Base-by-base conservation (phyloP, 1,140 invertebrate genomes). In the Drosophila arizonae region DNA sequence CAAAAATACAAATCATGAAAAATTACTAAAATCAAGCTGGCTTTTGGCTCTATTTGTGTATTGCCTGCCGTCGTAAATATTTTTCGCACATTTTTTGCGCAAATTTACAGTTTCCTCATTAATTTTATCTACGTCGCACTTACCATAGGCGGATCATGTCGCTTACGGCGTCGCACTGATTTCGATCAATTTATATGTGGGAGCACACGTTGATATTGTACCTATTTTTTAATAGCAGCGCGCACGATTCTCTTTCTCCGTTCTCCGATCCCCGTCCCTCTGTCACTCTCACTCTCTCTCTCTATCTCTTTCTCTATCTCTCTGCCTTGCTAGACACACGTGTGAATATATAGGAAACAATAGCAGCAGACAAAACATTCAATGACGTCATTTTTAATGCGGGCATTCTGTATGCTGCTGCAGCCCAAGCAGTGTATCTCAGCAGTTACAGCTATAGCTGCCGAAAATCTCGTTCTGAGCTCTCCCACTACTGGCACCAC, bases 71-170 rank as follows among this genome's bases (percentile, higher is more conserved):
- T 36, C 57, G 57, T 73, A 69, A 56, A 73, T 73, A 26, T 46
- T 77, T 71, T 84, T 84, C 52, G 72, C 81, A 76, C 80, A 85
- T 67, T 73, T 71, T 76, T 87, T 79, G 72, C 55, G 72, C 76
- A 87, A 87, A 87, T 82, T 82, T 81, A 69, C 79, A 70, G 76
- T 61, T 87, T 87, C 82, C 82, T 86, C 79, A 86, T 86, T 86
- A 87, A 69, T 70, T 70, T 76, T 64, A 70, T 75, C 67, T 69
- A 51, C 57, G 68, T 52, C 61, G 61, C 60, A 72, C 39, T 60
- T 51, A 24, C 39, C 46, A 39, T 46, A 72, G 48, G 52, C 36
- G 56, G 41, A 70, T 74, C 66, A 74, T 74, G 57, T 72, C 70
- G 66, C 54, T 58, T 30, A 58, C 61, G 72, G 60, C 54, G 72